A percentile compares a stretch with the other conserved stretches of the same genome.
These are phyloP conservation scores for Elgonia sp. DNA, from an alignment of 2,888 invertebrate species.

Conservation along the genomic window DNA sequence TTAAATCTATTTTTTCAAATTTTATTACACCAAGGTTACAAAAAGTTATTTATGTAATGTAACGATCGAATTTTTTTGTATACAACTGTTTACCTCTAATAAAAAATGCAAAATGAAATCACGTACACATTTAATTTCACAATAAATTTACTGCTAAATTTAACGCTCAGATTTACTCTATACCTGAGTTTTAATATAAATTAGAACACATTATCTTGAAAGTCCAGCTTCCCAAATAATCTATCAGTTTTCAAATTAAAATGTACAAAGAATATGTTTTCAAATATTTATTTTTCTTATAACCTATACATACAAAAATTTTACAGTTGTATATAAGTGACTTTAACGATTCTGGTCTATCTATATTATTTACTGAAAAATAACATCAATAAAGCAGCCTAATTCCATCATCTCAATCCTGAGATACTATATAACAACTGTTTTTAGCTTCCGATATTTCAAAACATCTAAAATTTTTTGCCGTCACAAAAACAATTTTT, in stretches of 20 bases:
- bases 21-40: not conserved
- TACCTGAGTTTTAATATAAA: not conserved
- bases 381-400: too few relatives aligned
- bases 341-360: not conserved
- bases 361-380: too few relatives aligned
- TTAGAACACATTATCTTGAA: not conserved
- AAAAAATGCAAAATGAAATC: not conserved
- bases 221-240: not conserved
- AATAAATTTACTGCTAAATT: slow-evolving; percentile 9
- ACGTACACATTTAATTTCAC: not conserved
- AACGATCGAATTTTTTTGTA: not conserved
- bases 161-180: not conserved
- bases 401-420: too few relatives aligned
- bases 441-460: slow-evolving; percentile 48
- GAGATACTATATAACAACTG: not conserved
- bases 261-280: not conserved
- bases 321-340: not conserved
- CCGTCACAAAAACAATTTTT: slow-evolving; percentile 2
- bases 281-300: not conserved
- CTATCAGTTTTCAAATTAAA: not conserved
- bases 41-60: not conserved
- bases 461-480: slow-evolving; percentile 32
- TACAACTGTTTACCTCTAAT: slow-evolving; percentile 4
- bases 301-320: not conserved
- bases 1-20: not conserved